phyloP scores from a whole-genome alignment of 2,888 invertebrate genomes.

The Ophion obscuratus region DNA sequence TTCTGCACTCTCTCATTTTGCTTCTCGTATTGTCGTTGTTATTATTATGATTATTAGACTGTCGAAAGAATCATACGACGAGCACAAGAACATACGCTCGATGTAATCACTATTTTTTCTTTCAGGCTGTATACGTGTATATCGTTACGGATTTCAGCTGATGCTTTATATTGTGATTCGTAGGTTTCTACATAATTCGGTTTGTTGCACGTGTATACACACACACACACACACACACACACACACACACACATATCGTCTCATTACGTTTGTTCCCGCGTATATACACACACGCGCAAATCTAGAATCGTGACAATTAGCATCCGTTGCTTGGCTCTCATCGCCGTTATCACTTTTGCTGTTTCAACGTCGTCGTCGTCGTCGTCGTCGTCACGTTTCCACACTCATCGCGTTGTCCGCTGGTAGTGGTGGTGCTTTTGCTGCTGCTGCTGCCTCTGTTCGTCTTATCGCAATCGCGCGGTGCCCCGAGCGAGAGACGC shows the following conservation, averaged over 20 bases:
- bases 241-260: no score
- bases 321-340: slow-evolving; percentile 47
- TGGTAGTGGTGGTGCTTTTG: slow-evolving; percentile 35
- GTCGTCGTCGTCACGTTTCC: slow-evolving; percentile 29
- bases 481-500: slow-evolving; percentile 12
- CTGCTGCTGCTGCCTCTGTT: slow-evolving; percentile 65
- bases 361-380: slow-evolving; percentile 18
- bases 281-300: no score
- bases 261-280: no score
- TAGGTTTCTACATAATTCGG: slow-evolving; percentile 6
- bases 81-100: no score
- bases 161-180: slow-evolving; percentile 13
- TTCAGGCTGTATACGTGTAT: background rate
- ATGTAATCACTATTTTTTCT: no score
- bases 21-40: background rate
- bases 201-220: background rate
- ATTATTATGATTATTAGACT: background rate
- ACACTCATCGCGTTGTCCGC: slow-evolving; percentile 60
- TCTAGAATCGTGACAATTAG: slow-evolving; percentile 3
- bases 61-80: no score
- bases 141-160: background rate
- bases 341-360: slow-evolving; percentile 20
- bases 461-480: slow-evolving; percentile 6
- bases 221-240: no score
- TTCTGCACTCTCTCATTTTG: background rate